Percentiles rank a stretch among this genome's conserved stretches.
Conservation (phyloP, 1,140 invertebrate genomes). For the Lutraria rhynchaena region DNA sequence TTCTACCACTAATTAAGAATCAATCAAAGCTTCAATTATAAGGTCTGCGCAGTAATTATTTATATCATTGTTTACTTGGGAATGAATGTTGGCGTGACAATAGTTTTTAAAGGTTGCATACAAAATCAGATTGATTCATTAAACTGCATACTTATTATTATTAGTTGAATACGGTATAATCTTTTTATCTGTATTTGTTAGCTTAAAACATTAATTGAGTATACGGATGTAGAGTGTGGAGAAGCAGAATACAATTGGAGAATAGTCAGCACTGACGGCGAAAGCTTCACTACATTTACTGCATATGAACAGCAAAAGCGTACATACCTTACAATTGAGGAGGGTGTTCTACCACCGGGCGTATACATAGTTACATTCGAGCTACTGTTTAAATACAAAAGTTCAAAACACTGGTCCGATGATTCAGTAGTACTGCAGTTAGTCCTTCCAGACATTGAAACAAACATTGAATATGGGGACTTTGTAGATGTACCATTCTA, state of each 20-base stretch:
- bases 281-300: neutral
- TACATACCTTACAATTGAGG: neutral
- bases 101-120: neutral
- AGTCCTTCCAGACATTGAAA: slow-evolving; percentile 34
- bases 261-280: neutral
- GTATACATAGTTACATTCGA: slow-evolving; percentile 36
- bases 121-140: neutral
- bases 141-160: neutral
- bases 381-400: slow-evolving; percentile 1
- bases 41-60: neutral
- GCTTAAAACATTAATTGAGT: slow-evolving; percentile 30
- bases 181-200: no score
- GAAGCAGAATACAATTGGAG: slow-evolving; percentile 9
- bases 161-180: no score
- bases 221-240: neutral
- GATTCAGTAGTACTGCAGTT: slow-evolving; percentile 13
- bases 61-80: neutral
- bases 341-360: slow-evolving; percentile 20
- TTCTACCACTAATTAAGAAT: no score
- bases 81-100: neutral
- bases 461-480: slow-evolving; percentile 33
- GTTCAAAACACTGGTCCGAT: slow-evolving; percentile 2
- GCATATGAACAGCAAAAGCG: slow-evolving; percentile 15
- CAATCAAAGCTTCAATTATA: neutral
- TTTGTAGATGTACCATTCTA: slow-evolving; percentile 20